Conservation (phyloP, 2,113 vertebrate genomes). For the Pelvicachromis taeniatus region DNA sequence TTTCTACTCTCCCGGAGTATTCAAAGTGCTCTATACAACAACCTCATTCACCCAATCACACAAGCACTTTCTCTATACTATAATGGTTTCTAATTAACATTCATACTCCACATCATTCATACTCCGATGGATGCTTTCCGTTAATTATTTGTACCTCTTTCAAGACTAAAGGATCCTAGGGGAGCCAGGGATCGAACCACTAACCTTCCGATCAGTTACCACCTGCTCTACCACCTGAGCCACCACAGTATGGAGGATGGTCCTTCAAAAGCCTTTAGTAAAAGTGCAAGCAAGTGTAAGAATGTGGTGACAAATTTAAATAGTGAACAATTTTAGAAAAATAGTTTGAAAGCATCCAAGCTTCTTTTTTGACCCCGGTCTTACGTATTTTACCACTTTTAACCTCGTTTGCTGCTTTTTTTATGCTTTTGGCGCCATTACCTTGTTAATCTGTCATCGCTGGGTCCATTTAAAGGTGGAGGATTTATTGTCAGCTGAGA, state of each 20-base stretch:
- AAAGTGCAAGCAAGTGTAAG: neutral
- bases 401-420: neutral
- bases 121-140: too few relatives aligned
- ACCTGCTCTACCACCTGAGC: too few relatives aligned
- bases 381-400: neutral
- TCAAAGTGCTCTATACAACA: too few relatives aligned
- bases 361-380: neutral
- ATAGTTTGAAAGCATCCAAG: neutral
- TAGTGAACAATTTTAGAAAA: neutral
- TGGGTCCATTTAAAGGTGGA: constrained; percentile 62
- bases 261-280: neutral
- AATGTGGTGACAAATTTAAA: neutral
- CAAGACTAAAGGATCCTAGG: too few relatives aligned
- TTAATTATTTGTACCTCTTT: too few relatives aligned
- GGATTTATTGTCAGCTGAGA: constrained; percentile 72
- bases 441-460: constrained; percentile 71
- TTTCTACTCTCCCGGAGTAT: too few relatives aligned
- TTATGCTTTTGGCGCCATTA: constrained; percentile 42
- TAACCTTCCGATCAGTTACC: too few relatives aligned
- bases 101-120: too few relatives aligned
- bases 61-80: too few relatives aligned
- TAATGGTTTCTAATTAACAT: too few relatives aligned
- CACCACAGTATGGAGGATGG: accelerated
- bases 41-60: too few relatives aligned
- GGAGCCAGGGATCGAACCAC: too few relatives aligned